Evolutionary conservation across 92 coral and sea anemone genomes (phyloP).

Genomic region (Heteractis magnifica): DNA sequence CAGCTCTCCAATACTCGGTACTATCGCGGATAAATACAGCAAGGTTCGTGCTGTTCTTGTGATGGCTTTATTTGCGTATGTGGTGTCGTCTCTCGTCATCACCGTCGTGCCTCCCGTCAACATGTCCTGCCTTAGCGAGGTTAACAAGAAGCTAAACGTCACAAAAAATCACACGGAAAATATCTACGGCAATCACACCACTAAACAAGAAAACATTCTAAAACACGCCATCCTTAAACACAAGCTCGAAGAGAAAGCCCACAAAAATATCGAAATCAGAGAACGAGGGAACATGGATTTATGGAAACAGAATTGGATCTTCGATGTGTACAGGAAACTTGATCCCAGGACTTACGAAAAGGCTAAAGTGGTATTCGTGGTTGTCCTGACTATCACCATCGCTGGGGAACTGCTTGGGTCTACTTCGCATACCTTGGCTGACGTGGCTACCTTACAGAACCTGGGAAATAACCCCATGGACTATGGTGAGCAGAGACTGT

Average conservation of each 20-base stretch:
- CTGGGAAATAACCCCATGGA: constrained; percentile 76
- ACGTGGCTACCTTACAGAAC: constrained; percentile 85
- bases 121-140: constrained; percentile 73
- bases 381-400: constrained; percentile 65
- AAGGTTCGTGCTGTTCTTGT: constrained; percentile 66
- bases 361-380: constrained; percentile 66
- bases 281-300: constrained; percentile 61
- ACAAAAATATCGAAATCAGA: constrained; percentile 26
- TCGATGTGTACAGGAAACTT: constrained; percentile 74
- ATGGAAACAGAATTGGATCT: constrained; percentile 81
- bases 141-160: constrained; percentile 65
- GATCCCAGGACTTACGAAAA: constrained; percentile 66
- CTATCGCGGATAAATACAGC: constrained; percentile 90
- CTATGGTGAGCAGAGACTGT: constrained; percentile 83
- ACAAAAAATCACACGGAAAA: constrained; percentile 39
- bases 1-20: constrained; percentile 87
- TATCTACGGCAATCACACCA: constrained; percentile 17
- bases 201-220: constrained; percentile 21
- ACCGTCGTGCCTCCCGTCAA: constrained; percentile 87
- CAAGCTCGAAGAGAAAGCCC: constrained; percentile 8
- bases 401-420: constrained; percentile 87
- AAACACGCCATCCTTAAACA: constrained; percentile 42
- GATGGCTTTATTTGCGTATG: constrained; percentile 74
- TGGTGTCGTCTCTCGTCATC: constrained; percentile 63
- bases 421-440: constrained; percentile 83